Evolutionary conservation across 2,888 invertebrate species (phyloP).

Genomic region (Cephus spinipes): DNA sequence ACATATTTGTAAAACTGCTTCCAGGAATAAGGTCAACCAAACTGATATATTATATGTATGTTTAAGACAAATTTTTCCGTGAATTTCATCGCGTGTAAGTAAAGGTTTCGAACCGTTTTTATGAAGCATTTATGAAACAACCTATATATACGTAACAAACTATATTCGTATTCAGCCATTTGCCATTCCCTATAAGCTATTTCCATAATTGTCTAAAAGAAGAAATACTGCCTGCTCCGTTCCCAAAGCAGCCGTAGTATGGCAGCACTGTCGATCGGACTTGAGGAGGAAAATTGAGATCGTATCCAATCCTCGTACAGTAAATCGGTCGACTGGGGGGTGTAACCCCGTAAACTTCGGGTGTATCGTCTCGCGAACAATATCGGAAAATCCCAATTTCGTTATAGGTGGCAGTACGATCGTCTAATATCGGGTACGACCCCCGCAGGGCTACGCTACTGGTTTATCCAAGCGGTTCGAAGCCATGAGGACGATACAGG

Average conservation of each 20-base stretch:
- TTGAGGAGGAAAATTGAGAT: neutral
- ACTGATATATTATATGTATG: neutral
- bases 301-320: neutral
- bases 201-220: neutral
- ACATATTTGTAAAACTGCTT: neutral
- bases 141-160: neutral
- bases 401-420: constrained; percentile 22
- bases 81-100: neutral
- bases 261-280: neutral
- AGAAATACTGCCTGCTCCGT: neutral
- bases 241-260: neutral
- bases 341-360: constrained; percentile 37
- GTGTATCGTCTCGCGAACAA: constrained; percentile 31
- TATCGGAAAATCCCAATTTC: constrained; percentile 38
- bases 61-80: neutral
- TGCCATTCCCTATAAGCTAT: neutral
- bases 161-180: neutral
- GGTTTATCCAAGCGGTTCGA: neutral
- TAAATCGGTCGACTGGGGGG: constrained; percentile 1
- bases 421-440: constrained; percentile 24
- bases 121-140: neutral
- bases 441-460: constrained; percentile 27
- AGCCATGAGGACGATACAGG: neutral
- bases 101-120: neutral
- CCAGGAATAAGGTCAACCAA: neutral